Base-by-base conservation (phyloP, 37 sponge, comb jelly and placozoan genomes). In the Aplysina aerophoba region DNA sequence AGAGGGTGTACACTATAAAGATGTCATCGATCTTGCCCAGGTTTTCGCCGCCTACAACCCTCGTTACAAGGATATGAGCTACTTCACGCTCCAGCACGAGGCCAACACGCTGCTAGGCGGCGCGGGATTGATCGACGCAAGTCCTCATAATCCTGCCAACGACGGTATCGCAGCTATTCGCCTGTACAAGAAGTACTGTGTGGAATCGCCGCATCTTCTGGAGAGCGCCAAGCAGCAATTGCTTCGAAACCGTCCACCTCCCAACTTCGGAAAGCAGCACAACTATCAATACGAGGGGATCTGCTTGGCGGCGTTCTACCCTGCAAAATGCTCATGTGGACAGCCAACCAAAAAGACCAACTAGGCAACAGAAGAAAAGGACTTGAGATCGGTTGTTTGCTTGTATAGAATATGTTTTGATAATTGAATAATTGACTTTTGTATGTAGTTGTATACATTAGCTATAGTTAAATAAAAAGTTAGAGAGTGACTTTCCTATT, bases 271-370 rank as follows among this genome's bases (percentile, higher is more conserved):
- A 8, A 44, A 44, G 50, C 33, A 34, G 37, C 65, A 69, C 56
- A 44, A 83, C 66, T 84, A 79, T 24, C 57, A 58, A 8, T 84
- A 35, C 8, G 89, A 88, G 50, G 89, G 89, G 20, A 84, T 88
- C 4, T 88, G 89, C 69, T 31, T 88, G 89, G 89, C 84, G n/a
- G 89, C 80, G 53, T 84, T 63, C 68, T 36, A 21, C n/a, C 83
- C 83, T 15, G 38, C 55, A 12, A 88, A 88, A 69, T 88, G 84
- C 64, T 57, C 64, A 57, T 89, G 89, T 84, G 89, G 85, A 27
- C 34, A 34, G 21, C 73, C 36, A 33, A 71, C 6, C 8, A 44
- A 44, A 8, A 44, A 44, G 50, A 44, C 50, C 8, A 8, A 44
- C 50, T 44, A 8, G n/a, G n/a, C n/a, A 44, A 44, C 50, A 44